phyloP scores from a whole-genome alignment of 2,888 invertebrate genomes.

The Aphrophora alni region DNA sequence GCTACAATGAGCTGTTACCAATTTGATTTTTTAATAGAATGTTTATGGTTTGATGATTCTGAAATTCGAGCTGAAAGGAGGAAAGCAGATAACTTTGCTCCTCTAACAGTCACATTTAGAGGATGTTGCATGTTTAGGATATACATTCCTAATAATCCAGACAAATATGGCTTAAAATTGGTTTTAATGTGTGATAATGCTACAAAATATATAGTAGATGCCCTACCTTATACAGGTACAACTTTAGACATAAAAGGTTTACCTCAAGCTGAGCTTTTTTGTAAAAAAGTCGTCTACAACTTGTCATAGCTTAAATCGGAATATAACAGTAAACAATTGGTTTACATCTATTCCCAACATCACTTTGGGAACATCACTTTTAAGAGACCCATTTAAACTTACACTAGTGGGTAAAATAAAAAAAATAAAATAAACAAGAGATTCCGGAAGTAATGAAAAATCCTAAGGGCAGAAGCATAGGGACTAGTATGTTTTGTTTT shows the following conservation, averaged over 20 bases:
- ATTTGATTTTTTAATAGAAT: conserved; percentile 42
- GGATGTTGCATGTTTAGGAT: conserved; percentile 49
- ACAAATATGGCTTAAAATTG: conserved; percentile 48
- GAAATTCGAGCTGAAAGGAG: conserved; percentile 38
- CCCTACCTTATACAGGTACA: not conserved
- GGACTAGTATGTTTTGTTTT: too few species aligned
- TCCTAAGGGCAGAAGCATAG: conserved; percentile 10
- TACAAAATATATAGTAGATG: not conserved
- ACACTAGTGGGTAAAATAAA: not conserved
- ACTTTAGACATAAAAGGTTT: too few species aligned
- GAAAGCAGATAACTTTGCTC: conserved; percentile 49
- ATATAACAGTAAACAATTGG: not conserved
- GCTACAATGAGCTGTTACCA: conserved; percentile 43
- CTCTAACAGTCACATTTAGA: conserved; percentile 50
- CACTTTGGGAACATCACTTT: not conserved
- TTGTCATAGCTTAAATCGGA: not conserved
- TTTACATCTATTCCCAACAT: not conserved
- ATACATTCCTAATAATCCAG: conserved; percentile 50
- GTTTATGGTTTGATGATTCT: conserved; percentile 46
- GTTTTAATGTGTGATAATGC: not conserved
- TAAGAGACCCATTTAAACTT: not conserved
- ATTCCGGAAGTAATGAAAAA: not conserved
- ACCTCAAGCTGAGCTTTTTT: not conserved
- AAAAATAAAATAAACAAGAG: too few species aligned
- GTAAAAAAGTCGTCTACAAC: not conserved